These are phyloP conservation scores for Pimephales promelas DNA, from an alignment of 2,113 vertebrate genomes.

Conservation along the genomic window DNA sequence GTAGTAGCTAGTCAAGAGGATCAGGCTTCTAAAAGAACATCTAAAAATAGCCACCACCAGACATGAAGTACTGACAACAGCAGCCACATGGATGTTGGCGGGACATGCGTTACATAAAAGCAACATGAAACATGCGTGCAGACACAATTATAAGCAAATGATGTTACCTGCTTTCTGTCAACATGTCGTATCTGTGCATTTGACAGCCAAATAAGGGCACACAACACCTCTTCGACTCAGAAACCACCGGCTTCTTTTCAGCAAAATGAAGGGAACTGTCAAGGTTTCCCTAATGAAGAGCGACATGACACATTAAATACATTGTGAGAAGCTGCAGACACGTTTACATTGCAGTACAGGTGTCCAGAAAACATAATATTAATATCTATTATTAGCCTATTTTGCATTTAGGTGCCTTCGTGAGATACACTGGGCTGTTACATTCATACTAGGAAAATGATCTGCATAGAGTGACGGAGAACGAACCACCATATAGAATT, in stretches of 20 bases:
- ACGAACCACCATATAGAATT: not conserved
- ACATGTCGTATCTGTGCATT: constrained; percentile 56
- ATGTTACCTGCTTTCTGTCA: constrained; percentile 63
- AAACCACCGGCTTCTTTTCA: constrained; percentile 2
- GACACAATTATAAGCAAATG: not conserved
- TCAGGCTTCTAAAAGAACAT: constrained; percentile 14
- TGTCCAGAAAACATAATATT: not conserved
- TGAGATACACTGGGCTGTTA: not conserved
- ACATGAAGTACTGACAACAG: constrained; percentile 6
- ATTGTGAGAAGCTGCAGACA: not conserved
- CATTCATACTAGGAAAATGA: not conserved
- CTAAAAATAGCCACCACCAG: constrained; percentile 37
- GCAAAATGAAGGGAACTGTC: constrained; percentile 18
- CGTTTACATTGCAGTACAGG: not conserved
- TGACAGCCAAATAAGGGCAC: constrained; percentile 17
- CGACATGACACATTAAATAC: not conserved
- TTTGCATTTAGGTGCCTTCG: not conserved
- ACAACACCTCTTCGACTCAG: not conserved
- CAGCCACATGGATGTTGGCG: not conserved
- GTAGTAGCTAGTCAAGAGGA: constrained; percentile 18
- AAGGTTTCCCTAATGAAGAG: constrained; percentile 13
- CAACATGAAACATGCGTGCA: not conserved
- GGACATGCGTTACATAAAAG: not conserved
- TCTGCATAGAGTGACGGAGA: constrained; percentile 14
- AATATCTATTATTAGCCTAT: not conserved